Conservation (phyloP, 23 tunicate genomes). For the Styela plicata region DNA sequence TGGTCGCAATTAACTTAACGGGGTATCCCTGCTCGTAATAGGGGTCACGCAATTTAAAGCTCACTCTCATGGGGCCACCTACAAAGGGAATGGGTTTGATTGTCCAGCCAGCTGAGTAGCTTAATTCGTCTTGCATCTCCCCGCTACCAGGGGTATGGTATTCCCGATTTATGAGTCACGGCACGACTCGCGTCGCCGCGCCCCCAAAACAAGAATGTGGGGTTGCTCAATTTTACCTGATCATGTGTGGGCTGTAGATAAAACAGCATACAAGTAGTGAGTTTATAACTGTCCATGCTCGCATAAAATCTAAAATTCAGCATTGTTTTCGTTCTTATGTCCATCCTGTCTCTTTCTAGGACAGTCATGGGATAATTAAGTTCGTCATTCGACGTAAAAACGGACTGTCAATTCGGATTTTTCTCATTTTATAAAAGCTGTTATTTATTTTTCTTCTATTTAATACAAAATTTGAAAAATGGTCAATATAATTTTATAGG, state of each 20-base stretch:
- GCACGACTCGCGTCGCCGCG: neutral
- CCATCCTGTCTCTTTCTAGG: neutral
- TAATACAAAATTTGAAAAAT: too few relatives aligned
- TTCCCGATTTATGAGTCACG: neutral
- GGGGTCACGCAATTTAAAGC: neutral
- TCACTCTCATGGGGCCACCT: constrained; percentile 5
- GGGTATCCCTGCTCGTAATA: neutral
- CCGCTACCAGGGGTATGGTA: neutral
- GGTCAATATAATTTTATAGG: too few relatives aligned
- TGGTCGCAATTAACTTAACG: neutral
- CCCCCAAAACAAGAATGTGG: too few relatives aligned
- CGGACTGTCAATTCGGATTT: neutral
- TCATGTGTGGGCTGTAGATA: too few relatives aligned
- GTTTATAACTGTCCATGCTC: too few relatives aligned
- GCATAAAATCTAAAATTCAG: too few relatives aligned
- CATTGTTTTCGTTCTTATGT: neutral
- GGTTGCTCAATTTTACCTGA: too few relatives aligned
- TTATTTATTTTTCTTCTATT: too few relatives aligned
- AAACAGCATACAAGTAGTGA: too few relatives aligned
- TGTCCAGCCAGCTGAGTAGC: constrained; percentile 2
- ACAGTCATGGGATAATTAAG: neutral
- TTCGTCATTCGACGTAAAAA: neutral
- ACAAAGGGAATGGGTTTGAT: neutral
- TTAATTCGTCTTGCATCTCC: constrained; percentile 16
- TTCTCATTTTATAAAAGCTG: neutral